Evolutionary conservation across 2,888 invertebrate genomes (phyloP).

Genomic region (Bombyx huttoni): DNA sequence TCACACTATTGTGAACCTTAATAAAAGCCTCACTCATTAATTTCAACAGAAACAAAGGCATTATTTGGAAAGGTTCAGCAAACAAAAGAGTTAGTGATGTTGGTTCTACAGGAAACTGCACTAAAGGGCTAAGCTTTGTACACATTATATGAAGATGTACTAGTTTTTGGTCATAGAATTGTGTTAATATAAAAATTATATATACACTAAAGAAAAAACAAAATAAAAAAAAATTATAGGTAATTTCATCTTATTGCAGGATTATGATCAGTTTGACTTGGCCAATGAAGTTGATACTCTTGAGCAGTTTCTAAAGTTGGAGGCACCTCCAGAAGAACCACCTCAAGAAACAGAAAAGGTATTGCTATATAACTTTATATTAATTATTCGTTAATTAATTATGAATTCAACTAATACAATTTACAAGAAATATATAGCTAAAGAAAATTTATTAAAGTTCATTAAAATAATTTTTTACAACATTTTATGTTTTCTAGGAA

Average conservation of each 20-base stretch:
- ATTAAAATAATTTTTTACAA: no score
- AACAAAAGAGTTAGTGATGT: no score
- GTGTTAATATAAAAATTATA: no score
- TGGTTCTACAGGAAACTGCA: no score
- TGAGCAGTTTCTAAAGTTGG: slow-evolving; percentile 88
- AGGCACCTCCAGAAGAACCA: slow-evolving; percentile 65
- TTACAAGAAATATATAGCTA: no score
- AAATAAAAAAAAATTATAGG: background rate
- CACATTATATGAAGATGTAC: no score
- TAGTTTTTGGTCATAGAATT: no score
- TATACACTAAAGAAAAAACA: no score
- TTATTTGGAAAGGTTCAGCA: background rate
- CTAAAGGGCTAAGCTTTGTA: no score
- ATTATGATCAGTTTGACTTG: slow-evolving; percentile 93
- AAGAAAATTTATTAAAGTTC: no score
- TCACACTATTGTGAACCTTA: background rate
- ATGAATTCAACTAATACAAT: background rate
- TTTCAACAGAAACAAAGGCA: background rate
- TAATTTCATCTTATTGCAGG: slow-evolving; percentile 67
- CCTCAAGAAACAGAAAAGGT: slow-evolving; percentile 33
- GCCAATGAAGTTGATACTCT: slow-evolving; percentile 92
- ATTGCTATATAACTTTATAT: background rate
- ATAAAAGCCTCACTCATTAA: background rate
- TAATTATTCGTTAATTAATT: background rate
- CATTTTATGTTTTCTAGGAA: slow-evolving; percentile 21